Evolutionary conservation across 2,888 invertebrate species (phyloP).

Genomic region (Odontomyia ornata): DNA sequence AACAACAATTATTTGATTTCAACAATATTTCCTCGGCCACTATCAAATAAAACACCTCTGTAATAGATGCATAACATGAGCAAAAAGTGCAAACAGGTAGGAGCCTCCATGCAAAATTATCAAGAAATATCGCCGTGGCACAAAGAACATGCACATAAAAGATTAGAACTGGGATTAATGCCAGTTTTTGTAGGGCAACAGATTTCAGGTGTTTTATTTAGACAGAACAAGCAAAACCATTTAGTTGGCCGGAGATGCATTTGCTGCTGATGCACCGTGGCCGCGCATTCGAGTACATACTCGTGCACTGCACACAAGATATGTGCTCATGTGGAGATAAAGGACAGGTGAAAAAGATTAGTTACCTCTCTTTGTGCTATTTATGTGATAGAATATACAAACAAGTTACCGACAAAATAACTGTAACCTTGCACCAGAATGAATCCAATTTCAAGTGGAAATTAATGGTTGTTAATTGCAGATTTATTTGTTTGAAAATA

Average conservation of each 20-base stretch:
- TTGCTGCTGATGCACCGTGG: neutral
- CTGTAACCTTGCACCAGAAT: constrained; percentile 13
- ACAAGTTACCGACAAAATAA: neutral
- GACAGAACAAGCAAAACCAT: constrained; percentile 20
- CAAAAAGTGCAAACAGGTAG: neutral
- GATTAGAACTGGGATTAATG: neutral
- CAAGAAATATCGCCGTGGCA: neutral
- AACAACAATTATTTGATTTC: too few relatives aligned
- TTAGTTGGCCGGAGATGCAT: neutral
- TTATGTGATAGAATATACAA: neutral
- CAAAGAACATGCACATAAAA: neutral
- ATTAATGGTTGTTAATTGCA: neutral
- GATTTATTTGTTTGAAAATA: too few relatives aligned
- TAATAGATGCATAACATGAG: neutral
- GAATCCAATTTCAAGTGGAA: neutral
- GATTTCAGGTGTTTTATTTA: constrained; percentile 11
- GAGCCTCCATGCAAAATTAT: neutral
- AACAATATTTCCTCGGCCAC: neutral
- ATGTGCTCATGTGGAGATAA: neutral
- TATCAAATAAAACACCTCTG: neutral
- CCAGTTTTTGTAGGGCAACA: constrained; percentile 8
- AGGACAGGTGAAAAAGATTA: neutral
- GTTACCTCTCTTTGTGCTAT: neutral
- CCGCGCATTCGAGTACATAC: too few relatives aligned
- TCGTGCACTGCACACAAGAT: neutral